These are phyloP conservation scores for Pammene fasciana DNA, from an alignment of 2,888 invertebrate species.

Conservation along the genomic window DNA sequence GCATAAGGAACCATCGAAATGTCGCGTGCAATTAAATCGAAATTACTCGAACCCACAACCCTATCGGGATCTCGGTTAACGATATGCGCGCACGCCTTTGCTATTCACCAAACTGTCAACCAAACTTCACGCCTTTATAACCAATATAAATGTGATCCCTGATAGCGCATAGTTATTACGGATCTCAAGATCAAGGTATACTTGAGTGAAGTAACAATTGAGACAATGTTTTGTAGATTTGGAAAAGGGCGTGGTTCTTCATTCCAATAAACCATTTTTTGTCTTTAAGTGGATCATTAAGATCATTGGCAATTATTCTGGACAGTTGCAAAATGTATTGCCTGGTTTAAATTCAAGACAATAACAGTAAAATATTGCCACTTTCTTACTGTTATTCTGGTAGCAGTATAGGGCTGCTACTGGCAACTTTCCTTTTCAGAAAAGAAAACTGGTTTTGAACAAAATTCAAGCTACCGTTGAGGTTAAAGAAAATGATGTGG, in stretches of 20 bases:
- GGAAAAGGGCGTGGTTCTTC: constrained; percentile 25
- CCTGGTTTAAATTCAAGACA: background rate
- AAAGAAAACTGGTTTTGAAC: constrained; percentile 24
- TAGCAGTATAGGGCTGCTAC: constrained; percentile 19
- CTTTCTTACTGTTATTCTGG: constrained; percentile 11
- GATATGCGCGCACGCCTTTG: constrained; percentile 37
- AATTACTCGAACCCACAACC: constrained; percentile 26
- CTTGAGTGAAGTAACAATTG: background rate
- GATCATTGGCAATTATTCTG: constrained; percentile 36
- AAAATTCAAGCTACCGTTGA: constrained; percentile 17
- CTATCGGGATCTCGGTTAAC: constrained; percentile 37
- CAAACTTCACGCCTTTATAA: background rate
- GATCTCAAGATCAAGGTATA: background rate
- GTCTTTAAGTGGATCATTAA: constrained; percentile 40
- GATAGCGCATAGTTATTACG: background rate
- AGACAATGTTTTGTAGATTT: background rate
- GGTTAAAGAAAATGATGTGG: constrained; percentile 8
- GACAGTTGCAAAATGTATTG: background rate
- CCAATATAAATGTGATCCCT: background rate
- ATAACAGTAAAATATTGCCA: constrained; percentile 5
- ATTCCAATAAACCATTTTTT: constrained; percentile 45
- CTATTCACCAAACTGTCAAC: background rate
- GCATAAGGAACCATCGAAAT: constrained; percentile 14
- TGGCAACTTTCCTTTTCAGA: constrained; percentile 22
- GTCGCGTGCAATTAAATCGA: constrained; percentile 21